phyloP scores from a whole-genome alignment of 2,888 invertebrate species.

The Schrankia costaestrigalis region DNA sequence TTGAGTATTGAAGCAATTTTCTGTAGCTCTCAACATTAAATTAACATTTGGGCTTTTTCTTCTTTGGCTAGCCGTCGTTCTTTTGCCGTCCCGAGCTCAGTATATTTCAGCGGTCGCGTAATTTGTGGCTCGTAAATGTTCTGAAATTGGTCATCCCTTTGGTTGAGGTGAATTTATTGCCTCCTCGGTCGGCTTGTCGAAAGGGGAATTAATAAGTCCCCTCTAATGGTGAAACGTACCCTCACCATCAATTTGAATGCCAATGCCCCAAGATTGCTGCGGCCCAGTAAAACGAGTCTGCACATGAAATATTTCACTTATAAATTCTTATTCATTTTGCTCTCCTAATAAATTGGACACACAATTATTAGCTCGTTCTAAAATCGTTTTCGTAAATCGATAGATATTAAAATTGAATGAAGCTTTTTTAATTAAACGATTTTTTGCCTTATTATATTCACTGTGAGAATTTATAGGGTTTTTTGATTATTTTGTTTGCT shows the following conservation, averaged over 20 bases:
- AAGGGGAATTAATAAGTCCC: conserved; percentile 81
- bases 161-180: conserved; percentile 80
- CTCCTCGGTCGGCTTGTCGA: conserved; percentile 79
- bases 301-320: conserved; percentile 70
- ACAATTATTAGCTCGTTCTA: conserved; percentile 47
- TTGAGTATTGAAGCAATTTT: conserved; percentile 71
- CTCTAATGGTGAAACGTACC: conserved; percentile 80
- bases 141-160: conserved; percentile 81
- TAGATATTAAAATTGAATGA: conserved; percentile 19
- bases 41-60: conserved; percentile 78
- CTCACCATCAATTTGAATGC: conserved; percentile 80
- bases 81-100: conserved; percentile 64
- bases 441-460: no score
- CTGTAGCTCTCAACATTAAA: conserved; percentile 76
- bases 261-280: conserved; percentile 74
- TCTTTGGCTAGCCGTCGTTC: conserved; percentile 58
- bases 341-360: conserved; percentile 61
- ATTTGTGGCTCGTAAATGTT: conserved; percentile 81
- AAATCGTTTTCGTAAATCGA: conserved; percentile 28
- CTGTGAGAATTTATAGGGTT: no score
- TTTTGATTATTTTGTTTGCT: no score
- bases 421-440: conserved; percentile 7
- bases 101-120: conserved; percentile 80
- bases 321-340: conserved; percentile 65
- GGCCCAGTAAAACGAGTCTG: conserved; percentile 65